Evolutionary conservation across 2,113 vertebrate species (phyloP).

Genomic region (Triplophysa rosa): DNA sequence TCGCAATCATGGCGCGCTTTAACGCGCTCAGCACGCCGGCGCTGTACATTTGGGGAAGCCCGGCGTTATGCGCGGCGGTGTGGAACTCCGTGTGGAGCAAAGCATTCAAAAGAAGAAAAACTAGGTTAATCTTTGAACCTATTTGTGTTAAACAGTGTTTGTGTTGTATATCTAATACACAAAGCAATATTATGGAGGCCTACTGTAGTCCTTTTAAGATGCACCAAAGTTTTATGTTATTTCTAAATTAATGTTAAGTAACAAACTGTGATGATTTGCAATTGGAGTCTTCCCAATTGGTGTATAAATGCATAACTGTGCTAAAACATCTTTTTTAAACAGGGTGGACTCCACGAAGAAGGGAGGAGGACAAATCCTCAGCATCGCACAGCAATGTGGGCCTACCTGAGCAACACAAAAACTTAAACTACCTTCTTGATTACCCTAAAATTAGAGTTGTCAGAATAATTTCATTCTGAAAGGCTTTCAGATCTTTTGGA

Average conservation of each 20-base stretch:
- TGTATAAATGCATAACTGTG: not conserved
- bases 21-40: conserved; percentile 73
- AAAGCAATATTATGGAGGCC: not conserved
- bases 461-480: no score
- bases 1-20: conserved; percentile 72
- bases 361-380: not conserved
- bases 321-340: not conserved
- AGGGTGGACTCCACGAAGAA: conserved; percentile 19
- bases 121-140: conserved; percentile 40
- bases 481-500: no score
- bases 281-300: not conserved
- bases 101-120: conserved; percentile 49
- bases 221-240: no score
- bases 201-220: no score
- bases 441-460: no score
- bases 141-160: not conserved
- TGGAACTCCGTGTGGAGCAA: conserved; percentile 65
- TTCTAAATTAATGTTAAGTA: no score
- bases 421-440: not conserved
- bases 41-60: conserved; percentile 75
- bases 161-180: not conserved
- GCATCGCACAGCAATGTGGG: not conserved
- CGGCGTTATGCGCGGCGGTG: conserved; percentile 67
- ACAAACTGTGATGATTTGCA: no score
- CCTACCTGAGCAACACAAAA: not conserved